Evolutionary conservation across 1,140 invertebrate genomes (phyloP), one percentile per base, ranked within the genome.

Genomic region (Trialeurodes vaporariorum): DNA sequence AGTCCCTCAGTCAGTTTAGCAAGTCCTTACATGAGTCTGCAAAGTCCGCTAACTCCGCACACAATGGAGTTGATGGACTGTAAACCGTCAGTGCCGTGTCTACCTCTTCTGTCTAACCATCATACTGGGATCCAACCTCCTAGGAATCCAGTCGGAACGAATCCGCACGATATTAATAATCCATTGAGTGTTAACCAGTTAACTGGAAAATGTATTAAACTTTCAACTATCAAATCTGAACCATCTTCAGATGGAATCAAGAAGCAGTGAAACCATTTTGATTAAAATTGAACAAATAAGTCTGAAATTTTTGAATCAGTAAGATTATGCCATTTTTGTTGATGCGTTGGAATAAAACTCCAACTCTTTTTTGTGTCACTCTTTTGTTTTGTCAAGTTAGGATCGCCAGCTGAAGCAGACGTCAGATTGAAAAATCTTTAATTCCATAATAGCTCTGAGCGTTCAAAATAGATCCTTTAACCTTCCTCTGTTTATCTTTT

Each of bases 141-240:
- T 23, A 82, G 89, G 59, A 86, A 90, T 76, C 91, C 92, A 23
- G 91, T 94, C 49, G 92, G 91, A 65, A 92, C 91, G 12, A 93
- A 94, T 79, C 92, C 92, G 13, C 86, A 91, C 72, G 91, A 93
- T 81, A 88, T 90, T 67, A 94, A 94, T 80, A 94, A 94, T 82
- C 92, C 92, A 25, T 81, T 93, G 25, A 92, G 90, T 78, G 91
- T 94, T 34, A 92, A 92, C 73, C 90, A 92, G 79, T 79, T 93
- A 68, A 93, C 90, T 58, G 90, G 86, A 71, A 84, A 86, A 80
- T 49, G 34, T 49, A 49, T 49, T 49, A 49, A 49, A 49, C 34
- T 49, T 17, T 49, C 34, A 5, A 49, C 34, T 49, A 5, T 49
- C 17, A 49, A 49, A 49, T 9, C 34, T 17, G 34, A 49, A 49